Conservation (phyloP, 2,888 invertebrate genomes). For the Pediacus dermestoides region DNA sequence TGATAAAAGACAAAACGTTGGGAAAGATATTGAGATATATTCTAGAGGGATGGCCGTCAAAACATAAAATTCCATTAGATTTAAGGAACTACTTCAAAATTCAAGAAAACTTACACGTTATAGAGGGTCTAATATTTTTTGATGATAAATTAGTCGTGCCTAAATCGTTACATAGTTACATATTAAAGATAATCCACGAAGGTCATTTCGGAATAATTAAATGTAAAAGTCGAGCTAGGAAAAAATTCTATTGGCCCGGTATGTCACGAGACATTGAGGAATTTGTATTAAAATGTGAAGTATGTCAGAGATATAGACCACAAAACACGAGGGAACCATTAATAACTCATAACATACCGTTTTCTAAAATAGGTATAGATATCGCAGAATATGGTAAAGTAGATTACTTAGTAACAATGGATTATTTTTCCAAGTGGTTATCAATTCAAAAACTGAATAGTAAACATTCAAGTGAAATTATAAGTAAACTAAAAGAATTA, state of each 20-base stretch:
- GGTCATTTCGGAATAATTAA: constrained; percentile 7
- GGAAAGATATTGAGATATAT: constrained; percentile 2
- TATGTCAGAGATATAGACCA: constrained; percentile 6
- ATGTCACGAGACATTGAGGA: constrained; percentile 1
- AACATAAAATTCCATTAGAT: neutral
- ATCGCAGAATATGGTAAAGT: constrained; percentile 4
- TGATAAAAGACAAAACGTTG: neutral
- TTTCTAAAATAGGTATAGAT: constrained; percentile 3
- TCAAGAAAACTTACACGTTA: constrained; percentile 1
- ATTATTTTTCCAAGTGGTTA: too few relatives aligned
- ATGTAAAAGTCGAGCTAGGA: constrained; percentile 1
- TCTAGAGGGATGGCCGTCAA: neutral
- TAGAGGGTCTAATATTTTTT: constrained; percentile 4
- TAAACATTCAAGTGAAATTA: too few relatives aligned
- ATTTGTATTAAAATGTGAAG: neutral
- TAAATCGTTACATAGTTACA: neutral
- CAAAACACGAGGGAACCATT: constrained; percentile 17
- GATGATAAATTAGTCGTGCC: constrained; percentile 5
- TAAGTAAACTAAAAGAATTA: too few relatives aligned
- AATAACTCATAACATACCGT: constrained; percentile 7
- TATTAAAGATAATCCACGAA: constrained; percentile 5
- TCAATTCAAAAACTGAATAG: too few relatives aligned
- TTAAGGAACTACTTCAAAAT: constrained; percentile 4
- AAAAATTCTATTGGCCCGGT: neutral
- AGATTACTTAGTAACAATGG: constrained; percentile 9